Conservation (phyloP, 1,140 invertebrate genomes). For the Helicoverpa armigera region DNA sequence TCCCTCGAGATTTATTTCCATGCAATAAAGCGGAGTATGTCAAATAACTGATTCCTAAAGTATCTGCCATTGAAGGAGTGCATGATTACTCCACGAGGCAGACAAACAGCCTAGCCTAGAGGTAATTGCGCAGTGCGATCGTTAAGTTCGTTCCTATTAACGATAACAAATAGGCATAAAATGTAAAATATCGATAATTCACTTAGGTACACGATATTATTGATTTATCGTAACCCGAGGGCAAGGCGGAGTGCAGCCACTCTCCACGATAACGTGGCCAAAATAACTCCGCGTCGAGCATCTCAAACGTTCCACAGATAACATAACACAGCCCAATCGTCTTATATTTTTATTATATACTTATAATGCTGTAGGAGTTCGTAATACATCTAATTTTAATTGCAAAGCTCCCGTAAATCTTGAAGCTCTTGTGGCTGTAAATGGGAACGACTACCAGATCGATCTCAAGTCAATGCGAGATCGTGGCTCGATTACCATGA, state of each 20-base stretch:
- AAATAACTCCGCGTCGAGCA: conserved; percentile 77
- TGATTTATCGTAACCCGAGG: conserved; percentile 77
- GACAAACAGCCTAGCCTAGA: conserved; percentile 40
- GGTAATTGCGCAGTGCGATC: conserved; percentile 46
- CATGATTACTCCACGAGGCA: conserved; percentile 18
- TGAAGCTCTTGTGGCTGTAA: neutral
- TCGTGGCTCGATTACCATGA: conserved; percentile 52
- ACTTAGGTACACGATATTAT: conserved; percentile 76
- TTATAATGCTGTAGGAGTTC: neutral
- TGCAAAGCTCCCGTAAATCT: conserved; percentile 44
- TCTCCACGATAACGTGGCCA: conserved; percentile 78
- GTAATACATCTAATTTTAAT: conserved; percentile 29
- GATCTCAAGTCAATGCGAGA: conserved; percentile 31
- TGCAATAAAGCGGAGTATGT: conserved; percentile 16
- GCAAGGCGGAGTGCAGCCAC: conserved; percentile 68
- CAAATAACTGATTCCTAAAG: conserved; percentile 40
- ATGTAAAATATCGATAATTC: conserved; percentile 61
- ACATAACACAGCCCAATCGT: conserved; percentile 62
- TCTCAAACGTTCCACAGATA: conserved; percentile 74
- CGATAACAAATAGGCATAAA: conserved; percentile 51
- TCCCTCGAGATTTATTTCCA: neutral
- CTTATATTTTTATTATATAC: conserved; percentile 65
- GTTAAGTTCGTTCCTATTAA: conserved; percentile 47
- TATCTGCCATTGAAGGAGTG: conserved; percentile 26
- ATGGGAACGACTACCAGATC: neutral